Percentiles rank a stretch among this genome's conserved stretches.
These are phyloP conservation scores for Drosophila littoralis DNA, from an alignment of 1,140 invertebrate species.

Conservation along the genomic window DNA sequence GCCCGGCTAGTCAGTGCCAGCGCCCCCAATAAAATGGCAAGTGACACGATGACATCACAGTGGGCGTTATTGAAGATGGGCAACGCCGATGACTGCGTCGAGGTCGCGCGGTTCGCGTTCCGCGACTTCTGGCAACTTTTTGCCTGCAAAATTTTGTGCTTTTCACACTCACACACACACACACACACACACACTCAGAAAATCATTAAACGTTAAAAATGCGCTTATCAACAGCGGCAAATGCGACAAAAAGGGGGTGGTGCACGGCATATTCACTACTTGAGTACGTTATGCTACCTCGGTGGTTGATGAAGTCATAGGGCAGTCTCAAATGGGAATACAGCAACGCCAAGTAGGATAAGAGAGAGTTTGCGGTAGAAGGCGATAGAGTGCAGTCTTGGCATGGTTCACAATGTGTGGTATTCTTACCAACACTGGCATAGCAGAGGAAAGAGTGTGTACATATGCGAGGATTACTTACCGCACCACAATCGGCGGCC, in stretches of 20 bases:
- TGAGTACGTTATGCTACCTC: neutral
- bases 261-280: neutral
- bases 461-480: conserved; percentile 85
- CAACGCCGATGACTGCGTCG: conserved; percentile 21
- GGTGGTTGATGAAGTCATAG: conserved; percentile 55
- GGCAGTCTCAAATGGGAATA: conserved; percentile 26
- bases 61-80: conserved; percentile 18
- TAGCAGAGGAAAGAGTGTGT: conserved; percentile 23
- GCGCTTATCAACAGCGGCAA: conserved; percentile 23
- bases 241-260: neutral
- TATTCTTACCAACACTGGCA: conserved; percentile 53
- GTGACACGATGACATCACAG: conserved; percentile 55
- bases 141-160: conserved; percentile 20
- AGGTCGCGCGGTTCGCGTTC: conserved; percentile 13
- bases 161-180: conserved; percentile 2
- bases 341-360: conserved; percentile 13
- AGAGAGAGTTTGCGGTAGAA: neutral
- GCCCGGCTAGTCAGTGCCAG: conserved; percentile 9
- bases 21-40: conserved; percentile 31
- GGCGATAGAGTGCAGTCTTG: conserved; percentile 5
- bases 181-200: neutral
- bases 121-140: conserved; percentile 7
- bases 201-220: conserved; percentile 22
- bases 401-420: conserved; percentile 27
- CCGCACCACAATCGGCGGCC: conserved; percentile 94